Conservation (phyloP, 1,140 invertebrate species). For the Macrobrachium rosenbergii region DNA sequence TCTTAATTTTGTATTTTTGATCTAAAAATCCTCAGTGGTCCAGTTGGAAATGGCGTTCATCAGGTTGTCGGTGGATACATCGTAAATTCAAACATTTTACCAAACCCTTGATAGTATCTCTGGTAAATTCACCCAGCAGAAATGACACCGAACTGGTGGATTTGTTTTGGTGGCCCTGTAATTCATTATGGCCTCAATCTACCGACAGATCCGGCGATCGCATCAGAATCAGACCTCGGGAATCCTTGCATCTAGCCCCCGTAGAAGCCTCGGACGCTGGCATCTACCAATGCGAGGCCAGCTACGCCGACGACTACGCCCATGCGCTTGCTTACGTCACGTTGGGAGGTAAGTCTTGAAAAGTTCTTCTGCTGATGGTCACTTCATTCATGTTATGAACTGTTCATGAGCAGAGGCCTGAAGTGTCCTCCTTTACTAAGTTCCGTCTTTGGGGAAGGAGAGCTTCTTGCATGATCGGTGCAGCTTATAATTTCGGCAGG, state of each 20-base stretch:
- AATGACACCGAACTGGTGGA: background rate
- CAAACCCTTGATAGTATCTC: too few species aligned
- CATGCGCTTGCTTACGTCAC: constrained; percentile 48
- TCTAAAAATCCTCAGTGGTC: too few species aligned
- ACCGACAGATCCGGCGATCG: background rate
- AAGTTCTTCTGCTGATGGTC: background rate
- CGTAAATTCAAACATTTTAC: too few species aligned
- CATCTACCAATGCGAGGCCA: constrained; percentile 42
- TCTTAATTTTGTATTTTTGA: too few species aligned
- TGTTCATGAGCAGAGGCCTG: background rate
- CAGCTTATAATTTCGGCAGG: too few species aligned
- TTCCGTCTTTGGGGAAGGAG: too few species aligned
- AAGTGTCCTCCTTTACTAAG: too few species aligned
- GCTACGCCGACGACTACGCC: constrained; percentile 38
- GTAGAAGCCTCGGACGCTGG: constrained; percentile 26
- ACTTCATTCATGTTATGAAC: background rate
- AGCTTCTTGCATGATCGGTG: too few species aligned
- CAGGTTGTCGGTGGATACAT: too few species aligned
- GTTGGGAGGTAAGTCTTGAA: constrained; percentile 26
- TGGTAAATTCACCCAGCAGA: too few species aligned
- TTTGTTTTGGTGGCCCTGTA: background rate
- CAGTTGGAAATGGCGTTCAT: too few species aligned
- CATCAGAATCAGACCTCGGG: constrained; percentile 19
- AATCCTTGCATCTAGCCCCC: constrained; percentile 10
- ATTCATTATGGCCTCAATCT: background rate